Conservation (phyloP, 1,140 invertebrate species). For the Mya arenaria region DNA sequence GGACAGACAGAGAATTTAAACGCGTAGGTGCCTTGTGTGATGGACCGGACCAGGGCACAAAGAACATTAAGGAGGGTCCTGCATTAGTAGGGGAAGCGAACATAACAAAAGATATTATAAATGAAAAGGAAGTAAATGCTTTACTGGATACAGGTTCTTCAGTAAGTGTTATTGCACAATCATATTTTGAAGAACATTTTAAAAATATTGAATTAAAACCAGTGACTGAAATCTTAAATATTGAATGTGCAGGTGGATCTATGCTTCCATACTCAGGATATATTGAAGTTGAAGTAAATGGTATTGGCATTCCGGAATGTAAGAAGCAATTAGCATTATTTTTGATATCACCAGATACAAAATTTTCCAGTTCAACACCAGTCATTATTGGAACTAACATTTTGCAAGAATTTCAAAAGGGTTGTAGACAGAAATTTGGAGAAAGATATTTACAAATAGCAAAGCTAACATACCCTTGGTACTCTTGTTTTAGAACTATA, state of each 20-base stretch:
- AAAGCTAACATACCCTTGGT: conserved; percentile 48
- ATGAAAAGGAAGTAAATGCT: background rate
- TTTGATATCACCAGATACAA: conserved; percentile 34
- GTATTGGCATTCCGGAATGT: background rate
- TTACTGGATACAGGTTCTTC: conserved; percentile 51
- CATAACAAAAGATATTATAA: conserved; percentile 2
- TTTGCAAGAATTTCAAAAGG: background rate
- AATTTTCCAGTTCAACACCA: conserved; percentile 6
- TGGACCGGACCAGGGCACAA: background rate
- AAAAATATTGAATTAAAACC: conserved; percentile 1
- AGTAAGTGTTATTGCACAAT: conserved; percentile 39
- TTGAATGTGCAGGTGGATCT: conserved; percentile 37
- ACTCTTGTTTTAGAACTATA: conserved; percentile 33
- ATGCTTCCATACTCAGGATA: conserved; percentile 47
- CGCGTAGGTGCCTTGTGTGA: background rate
- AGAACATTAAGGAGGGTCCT: background rate
- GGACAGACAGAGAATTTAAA: conserved; percentile 35
- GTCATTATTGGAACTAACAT: conserved; percentile 52
- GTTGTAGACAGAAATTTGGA: conserved; percentile 38
- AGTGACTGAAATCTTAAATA: conserved; percentile 22
- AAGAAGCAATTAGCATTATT: background rate
- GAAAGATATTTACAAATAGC: conserved; percentile 49
- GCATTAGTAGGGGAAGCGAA: conserved; percentile 4
- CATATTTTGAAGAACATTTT: conserved; percentile 38
- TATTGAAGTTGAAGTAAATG: conserved; percentile 30